Base-by-base conservation (phyloP, 2,888 invertebrate genomes). In the Mellilla xanthometata region DNA sequence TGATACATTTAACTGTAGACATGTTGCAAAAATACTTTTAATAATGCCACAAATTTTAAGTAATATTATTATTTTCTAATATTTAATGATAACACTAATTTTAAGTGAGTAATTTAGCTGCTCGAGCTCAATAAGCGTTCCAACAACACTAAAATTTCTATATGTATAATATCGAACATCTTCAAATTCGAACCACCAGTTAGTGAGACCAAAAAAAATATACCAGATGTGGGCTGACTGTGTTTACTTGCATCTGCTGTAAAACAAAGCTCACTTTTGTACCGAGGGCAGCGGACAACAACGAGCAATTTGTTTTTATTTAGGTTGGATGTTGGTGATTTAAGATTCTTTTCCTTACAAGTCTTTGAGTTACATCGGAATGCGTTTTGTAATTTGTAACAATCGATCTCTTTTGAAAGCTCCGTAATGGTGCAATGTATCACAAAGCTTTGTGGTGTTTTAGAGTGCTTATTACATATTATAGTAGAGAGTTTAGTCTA, bases 181-280 rank as follows among this genome's bases (percentile, higher is more conserved):
- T 49, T 62, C 45, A 62, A 58, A 68, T 76, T 76, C 52, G 60
- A 54, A 49, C 58, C 67, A 60, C 56, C 56, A 50, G 64, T 68
- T 58, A 70, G 68, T 77, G 74, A 75, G 81, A 48, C 64, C 71
- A 82, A 86, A 87, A 87, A 85, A 87, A 83, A 76, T 72, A 72
- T 46, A 70, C 81, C 88, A 88, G 86, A 88, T 88, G 88, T 86
- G 57, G 77, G 63, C 60, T 70, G 71, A 62, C 72, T 68, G 77
- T 81, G 81, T 81, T 86, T 81, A 81, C 84, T 78, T 85, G 79
- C 87, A 82, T 82, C 82, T 84, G 84, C 68, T 73, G 64, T 75
- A 68, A 78, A 81, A 88, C 85, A 87, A 85, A 78, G 82, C 78
- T 68, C 60, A 72, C 72, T 77, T 69, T 73, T 85, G 76, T 77